These are phyloP conservation scores for Ylistrum balloti DNA, from an alignment of 1,140 invertebrate genomes.

Conservation along the genomic window DNA sequence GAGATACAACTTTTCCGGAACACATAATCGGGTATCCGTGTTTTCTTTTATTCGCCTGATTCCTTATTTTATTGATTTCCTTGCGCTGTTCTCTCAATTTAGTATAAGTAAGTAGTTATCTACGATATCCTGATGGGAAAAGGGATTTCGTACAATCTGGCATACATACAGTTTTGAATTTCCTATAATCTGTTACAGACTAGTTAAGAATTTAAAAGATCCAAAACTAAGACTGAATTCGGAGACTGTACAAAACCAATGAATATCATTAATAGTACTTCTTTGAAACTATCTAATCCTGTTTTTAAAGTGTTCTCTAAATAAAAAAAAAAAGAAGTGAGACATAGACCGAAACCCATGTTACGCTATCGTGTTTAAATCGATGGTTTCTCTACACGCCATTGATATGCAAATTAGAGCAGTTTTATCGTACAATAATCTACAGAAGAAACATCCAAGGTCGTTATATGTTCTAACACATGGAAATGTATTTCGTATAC, in stretches of 20 bases:
- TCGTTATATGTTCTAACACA: background rate
- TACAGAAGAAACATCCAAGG: background rate
- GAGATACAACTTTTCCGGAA: no score
- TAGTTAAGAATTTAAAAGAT: slow-evolving; percentile 14
- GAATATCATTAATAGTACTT: background rate
- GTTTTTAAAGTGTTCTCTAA: background rate
- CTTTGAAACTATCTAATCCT: background rate
- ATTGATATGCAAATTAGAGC: background rate
- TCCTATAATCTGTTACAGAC: background rate
- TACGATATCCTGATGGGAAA: background rate
- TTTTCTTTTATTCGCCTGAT: no score
- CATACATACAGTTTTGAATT: background rate
- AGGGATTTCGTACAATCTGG: background rate
- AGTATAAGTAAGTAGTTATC: no score
- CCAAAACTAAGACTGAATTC: background rate
- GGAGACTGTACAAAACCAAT: background rate
- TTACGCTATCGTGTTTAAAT: background rate
- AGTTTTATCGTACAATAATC: background rate
- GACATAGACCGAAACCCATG: background rate
- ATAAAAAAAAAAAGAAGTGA: background rate
- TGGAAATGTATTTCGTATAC: no score
- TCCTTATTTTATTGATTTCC: no score
- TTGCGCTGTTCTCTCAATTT: no score
- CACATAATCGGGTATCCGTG: no score
- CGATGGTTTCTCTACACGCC: background rate